Evolutionary conservation across 2,113 vertebrate species (phyloP).

Genomic region (Neolamprologus falcicula): DNA sequence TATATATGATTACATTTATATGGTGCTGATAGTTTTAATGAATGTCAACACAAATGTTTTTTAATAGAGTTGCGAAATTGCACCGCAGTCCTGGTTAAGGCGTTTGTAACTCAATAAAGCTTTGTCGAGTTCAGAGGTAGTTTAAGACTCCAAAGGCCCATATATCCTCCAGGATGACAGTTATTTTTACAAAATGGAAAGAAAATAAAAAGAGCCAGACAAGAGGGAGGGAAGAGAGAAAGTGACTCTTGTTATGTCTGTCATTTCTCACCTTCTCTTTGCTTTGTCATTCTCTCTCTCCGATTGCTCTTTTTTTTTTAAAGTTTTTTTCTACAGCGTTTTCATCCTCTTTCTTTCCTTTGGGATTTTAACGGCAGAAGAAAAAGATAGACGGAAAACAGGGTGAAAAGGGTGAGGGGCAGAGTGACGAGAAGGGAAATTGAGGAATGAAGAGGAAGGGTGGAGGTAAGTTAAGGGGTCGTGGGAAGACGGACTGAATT

Average conservation of each 20-base stretch:
- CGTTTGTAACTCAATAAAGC: not conserved
- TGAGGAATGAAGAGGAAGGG: not conserved
- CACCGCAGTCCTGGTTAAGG: not conserved
- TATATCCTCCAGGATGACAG: slow-evolving; percentile 26
- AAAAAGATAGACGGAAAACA: not conserved
- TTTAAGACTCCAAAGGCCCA: not conserved
- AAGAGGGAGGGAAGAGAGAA: not conserved
- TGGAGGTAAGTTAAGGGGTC: slow-evolving; percentile 23
- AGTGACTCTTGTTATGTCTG: not conserved
- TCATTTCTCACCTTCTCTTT: not conserved
- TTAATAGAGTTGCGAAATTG: not conserved
- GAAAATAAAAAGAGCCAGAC: slow-evolving; percentile 1
- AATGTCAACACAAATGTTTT: not conserved
- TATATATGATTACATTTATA: not conserved
- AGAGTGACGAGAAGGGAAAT: not conserved
- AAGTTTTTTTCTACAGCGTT: not conserved
- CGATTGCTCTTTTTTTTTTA: not conserved
- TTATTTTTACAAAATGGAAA: slow-evolving; percentile 15
- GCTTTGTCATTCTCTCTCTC: not conserved
- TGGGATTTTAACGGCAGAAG: not conserved
- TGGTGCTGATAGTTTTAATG: not conserved
- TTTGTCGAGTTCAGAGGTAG: not conserved
- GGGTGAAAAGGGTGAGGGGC: not conserved
- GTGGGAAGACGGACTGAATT: slow-evolving; percentile 3
- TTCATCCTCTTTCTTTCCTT: not conserved